Percentiles rank a stretch among this genome's conserved stretches.
These are phyloP conservation scores for Halcyon malimbica DNA, from an alignment of 2,113 vertebrate genomes.

Conservation along the genomic window DNA sequence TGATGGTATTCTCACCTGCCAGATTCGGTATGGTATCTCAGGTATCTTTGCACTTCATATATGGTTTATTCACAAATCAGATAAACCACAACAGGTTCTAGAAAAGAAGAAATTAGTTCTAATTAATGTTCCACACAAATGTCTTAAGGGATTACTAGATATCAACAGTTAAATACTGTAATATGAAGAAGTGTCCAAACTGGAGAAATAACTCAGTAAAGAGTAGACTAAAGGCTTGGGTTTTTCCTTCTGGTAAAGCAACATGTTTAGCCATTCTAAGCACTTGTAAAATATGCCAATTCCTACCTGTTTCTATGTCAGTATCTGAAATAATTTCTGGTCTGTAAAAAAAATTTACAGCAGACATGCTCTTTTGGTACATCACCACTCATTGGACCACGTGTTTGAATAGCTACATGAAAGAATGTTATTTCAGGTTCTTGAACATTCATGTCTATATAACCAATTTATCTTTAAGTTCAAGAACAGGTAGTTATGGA, in stretches of 20 bases:
- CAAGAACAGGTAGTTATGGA: background rate
- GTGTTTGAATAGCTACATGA: background rate
- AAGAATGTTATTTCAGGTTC: background rate
- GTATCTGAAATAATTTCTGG: background rate
- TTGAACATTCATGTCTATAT: background rate
- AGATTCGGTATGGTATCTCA: background rate
- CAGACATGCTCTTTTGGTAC: background rate
- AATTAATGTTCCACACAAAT: background rate
- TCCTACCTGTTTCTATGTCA: background rate
- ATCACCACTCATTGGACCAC: background rate
- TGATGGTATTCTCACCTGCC: background rate
- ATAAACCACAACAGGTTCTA: background rate
- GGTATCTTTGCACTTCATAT: background rate
- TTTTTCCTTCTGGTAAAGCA: background rate
- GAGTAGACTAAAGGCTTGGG: background rate
- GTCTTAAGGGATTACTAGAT: background rate
- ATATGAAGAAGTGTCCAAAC: background rate
- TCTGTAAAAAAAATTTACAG: background rate
- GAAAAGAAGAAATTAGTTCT: background rate
- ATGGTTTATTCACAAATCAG: background rate
- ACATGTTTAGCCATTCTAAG: background rate
- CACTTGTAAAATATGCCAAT: background rate
- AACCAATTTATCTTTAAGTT: background rate
- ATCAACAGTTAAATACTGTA: background rate
- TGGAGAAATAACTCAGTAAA: background rate